Base-by-base conservation (phyloP, 2,888 invertebrate genomes). In the Cephalotes varians region DNA sequence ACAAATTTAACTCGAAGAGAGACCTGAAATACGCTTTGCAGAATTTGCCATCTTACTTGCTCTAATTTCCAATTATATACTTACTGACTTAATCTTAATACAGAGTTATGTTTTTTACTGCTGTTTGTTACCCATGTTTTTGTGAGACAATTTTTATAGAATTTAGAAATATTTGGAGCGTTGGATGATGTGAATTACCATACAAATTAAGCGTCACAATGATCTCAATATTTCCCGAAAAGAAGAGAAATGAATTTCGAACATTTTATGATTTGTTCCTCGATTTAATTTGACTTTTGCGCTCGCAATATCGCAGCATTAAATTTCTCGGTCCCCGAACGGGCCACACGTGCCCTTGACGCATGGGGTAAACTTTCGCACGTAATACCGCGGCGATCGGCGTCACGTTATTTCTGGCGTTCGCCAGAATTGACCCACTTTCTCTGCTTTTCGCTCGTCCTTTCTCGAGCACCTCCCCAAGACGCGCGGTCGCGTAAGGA, bases 401-500 rank as follows among this genome's bases (percentile, higher is more conserved):
- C 34, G 58, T 76, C 47, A 25, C 77, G 81, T 60, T 83, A 74
- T 87, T 85, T 83, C 74, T 87, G 82, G 72, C 79, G 40, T 60
- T 77, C 44, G 47, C 31, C 87, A 72, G 31, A 60, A 72, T 40
- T 74, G 85, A 87, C 88, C 85, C 81, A 85, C 88, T 89, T 89
- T 82, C 84, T 80, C 88, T 79, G 67, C 76, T 87, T 84, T 88
- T 83, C 54, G 77, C 21, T 79, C 60, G 37, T 56, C 81, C 74
- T 81, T 88, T 84, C 77, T 79, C 73, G 65, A 81, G 60, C 69
- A 34, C 60, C 60, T 69, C 49, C 64, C 82, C 21, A 37, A 28
- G 28, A 60, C 73, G 7, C 54, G 34, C 47, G 25, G 58, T n/a
- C 62, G 25, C 71, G 44, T 58, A 21, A 69, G 49, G 40, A 81